Evolutionary conservation across 2,113 vertebrate genomes (phyloP).

Genomic region (Egretta garzetta): DNA sequence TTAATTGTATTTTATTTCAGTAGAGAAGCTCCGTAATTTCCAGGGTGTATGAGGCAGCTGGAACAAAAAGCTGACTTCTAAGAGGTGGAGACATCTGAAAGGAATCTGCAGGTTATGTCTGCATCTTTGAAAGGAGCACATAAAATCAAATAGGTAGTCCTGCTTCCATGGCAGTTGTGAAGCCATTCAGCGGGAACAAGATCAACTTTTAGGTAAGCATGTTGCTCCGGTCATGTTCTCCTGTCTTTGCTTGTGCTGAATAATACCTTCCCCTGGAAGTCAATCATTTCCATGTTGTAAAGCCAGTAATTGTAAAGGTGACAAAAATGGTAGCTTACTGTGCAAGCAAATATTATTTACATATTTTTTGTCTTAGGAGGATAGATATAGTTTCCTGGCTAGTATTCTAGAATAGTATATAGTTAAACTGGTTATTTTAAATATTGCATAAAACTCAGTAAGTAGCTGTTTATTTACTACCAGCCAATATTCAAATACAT

Average conservation of each 20-base stretch:
- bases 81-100: neutral
- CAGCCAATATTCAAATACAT: neutral
- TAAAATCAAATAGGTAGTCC: neutral
- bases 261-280: neutral
- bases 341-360: neutral
- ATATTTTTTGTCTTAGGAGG: neutral
- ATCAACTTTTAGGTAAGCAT: neutral
- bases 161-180: neutral
- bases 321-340: neutral
- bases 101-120: neutral
- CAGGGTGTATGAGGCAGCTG: neutral
- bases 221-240: neutral
- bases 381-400: neutral
- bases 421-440: neutral
- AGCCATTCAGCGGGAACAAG: neutral
- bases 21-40: neutral
- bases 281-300: neutral
- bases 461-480: neutral
- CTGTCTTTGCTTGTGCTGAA: neutral
- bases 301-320: neutral
- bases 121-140: neutral
- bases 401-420: neutral
- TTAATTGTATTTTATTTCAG: neutral
- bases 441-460: neutral
- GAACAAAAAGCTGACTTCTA: neutral